Evolutionary conservation across 2,888 invertebrate genomes (phyloP).

Genomic region (Subacronicta megacephala): DNA sequence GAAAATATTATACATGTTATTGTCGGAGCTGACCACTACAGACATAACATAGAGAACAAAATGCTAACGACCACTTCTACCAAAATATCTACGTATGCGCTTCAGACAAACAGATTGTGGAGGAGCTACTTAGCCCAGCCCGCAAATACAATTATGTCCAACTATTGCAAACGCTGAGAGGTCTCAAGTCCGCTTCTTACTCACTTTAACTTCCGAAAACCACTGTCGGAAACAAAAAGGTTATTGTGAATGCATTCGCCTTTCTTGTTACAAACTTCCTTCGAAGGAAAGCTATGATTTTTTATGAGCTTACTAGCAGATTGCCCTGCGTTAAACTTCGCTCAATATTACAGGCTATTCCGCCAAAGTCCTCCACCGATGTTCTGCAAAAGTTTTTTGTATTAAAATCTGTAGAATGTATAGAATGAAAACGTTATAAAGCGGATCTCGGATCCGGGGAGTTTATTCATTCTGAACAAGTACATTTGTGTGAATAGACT

Average conservation of each 20-base stretch:
- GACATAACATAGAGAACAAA: slow-evolving; percentile 25
- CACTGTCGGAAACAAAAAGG: slow-evolving; percentile 54
- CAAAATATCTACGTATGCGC: slow-evolving; percentile 32
- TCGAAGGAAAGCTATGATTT: slow-evolving; percentile 47
- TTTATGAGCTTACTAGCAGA: slow-evolving; percentile 45
- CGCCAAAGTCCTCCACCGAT: slow-evolving; percentile 6
- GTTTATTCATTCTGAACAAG: slow-evolving; percentile 12
- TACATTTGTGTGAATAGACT: neutral
- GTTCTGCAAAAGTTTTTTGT: slow-evolving; percentile 36
- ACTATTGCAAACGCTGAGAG: slow-evolving; percentile 39
- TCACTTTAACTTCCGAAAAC: slow-evolving; percentile 59
- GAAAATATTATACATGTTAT: slow-evolving; percentile 5
- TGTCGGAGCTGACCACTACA: neutral
- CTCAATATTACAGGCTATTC: slow-evolving; percentile 42
- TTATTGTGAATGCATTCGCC: slow-evolving; percentile 44
- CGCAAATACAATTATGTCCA: slow-evolving; percentile 61
- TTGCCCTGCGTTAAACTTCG: slow-evolving; percentile 40
- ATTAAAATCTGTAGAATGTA: slow-evolving; percentile 46
- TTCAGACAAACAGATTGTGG: slow-evolving; percentile 41
- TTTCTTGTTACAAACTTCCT: slow-evolving; percentile 47
- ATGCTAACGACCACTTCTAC: slow-evolving; percentile 34
- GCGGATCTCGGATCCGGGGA: slow-evolving; percentile 16
- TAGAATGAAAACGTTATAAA: slow-evolving; percentile 17
- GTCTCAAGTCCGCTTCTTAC: slow-evolving; percentile 57
- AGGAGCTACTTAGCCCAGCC: slow-evolving; percentile 55